Evolutionary conservation across 1,140 invertebrate genomes (phyloP), one percentile per base, ranked within the genome.

Genomic region (Drosophila carrolli): DNA sequence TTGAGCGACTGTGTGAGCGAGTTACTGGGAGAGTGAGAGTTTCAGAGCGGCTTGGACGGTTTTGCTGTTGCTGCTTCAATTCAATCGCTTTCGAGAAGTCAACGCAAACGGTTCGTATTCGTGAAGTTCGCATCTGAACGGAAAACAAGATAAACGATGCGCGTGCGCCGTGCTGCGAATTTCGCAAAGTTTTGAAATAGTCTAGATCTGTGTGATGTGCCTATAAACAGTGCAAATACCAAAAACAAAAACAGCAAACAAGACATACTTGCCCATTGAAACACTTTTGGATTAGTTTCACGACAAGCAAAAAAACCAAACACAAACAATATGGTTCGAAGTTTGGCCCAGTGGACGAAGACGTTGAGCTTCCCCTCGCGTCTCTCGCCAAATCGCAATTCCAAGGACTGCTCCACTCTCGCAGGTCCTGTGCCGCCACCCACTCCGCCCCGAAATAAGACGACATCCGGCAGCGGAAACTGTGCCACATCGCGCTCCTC

Each of bases 271-370:
- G 60, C 47, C 61, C 23, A 58, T 74, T 79, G 79, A 82, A 88
- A 83, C 75, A 73, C 59, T 70, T 67, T 72, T 67, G 83, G 79
- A 86, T 86, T 88, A 86, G 75, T 86, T 78, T 82, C 78, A 82
- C 75, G 50, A 29, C n/a, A 60, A 57, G 51, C 50, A 55, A 47
- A 41, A 55, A 50, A 23, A 57, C 8, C 7, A 57, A 74, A 57
- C 43, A 62, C 19, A 40, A 47, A 27, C 59, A 94, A 93, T 90
- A 97, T 97, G 96, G 96, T 97, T 90, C 95, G 96, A 80, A 96
- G 96, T 93, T 92, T 97, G 82, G 95, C 96, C 50, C 96, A 97
- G 94, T 97, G 96, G 96, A 97, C 96, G 82, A 97, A 97, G 94
- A 97, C 96, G 74, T 93, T 97, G 88, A 97, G 96, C 94, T 97